Base-by-base conservation (phyloP, 2,113 vertebrate species). In the Cyanocitta stelleri region DNA sequence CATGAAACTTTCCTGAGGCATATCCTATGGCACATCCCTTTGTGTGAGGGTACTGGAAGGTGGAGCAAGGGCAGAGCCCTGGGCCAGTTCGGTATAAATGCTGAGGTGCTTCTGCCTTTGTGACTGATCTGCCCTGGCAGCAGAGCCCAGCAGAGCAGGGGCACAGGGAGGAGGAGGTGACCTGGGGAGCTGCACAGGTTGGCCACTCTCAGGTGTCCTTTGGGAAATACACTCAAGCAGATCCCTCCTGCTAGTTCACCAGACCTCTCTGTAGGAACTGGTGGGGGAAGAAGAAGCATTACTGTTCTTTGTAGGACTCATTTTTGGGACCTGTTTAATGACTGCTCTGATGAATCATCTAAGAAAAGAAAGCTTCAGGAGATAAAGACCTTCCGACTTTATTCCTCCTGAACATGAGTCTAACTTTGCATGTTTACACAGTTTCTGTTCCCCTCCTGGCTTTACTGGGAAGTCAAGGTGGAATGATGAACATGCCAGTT, bases 1-100 rank as follows among this genome's bases (percentile, higher is more conserved):
- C 14, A 5, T 17, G 13, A 13, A 11, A 6, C 32, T 51, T 52
- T 48, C 58, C 18, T 2, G 4, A 32, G 87, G 11, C 35, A 6
- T 3, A 21, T n/a, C 39, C 29, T 44, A 1, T 18, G 69, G 69
- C n/a, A 26, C 0, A 0, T 6, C 48, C 24, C 35, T 75, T n/a
- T 11, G 61, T 3, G 1, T 35, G 75, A 62, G n/a, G 26, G 30
- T 32, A 1, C 29, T 18, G 41, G 30, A 11, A 56, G n/a, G 11
- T 8, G 23, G 29, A 61, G 51, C 14, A 43, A 16, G 48, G 55
- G 30, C 64, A 84, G 63, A 74, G 30, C 29, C 23, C 14, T 24
- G 67, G 8, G 2, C 6, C 15, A 22, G 18, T 24, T 67, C 3
- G 11, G 7, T 54, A 1, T 32, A 29, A 63, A 21, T 37, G 41